Evolutionary conservation across 2,888 invertebrate genomes (phyloP).

Genomic region (Blastobasis adustella): DNA sequence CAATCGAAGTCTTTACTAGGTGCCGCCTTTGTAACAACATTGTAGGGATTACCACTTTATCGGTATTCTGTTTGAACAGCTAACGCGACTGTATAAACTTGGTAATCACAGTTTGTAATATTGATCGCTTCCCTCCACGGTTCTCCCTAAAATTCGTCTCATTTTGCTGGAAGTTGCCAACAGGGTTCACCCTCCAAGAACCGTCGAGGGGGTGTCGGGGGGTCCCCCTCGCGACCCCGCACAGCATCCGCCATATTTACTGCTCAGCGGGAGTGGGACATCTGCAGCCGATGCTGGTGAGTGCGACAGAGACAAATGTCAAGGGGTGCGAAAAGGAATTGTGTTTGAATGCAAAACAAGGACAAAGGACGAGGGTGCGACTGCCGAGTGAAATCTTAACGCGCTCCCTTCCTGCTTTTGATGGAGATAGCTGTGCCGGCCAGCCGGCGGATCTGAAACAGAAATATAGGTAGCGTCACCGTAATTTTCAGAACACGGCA

Average conservation of each 20-base stretch:
- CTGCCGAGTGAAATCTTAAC: conserved; percentile 25
- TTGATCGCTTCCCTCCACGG: conserved; percentile 35
- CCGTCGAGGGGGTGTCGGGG: too few species aligned
- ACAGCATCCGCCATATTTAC: conserved; percentile 65
- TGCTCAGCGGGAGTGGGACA: conserved; percentile 24
- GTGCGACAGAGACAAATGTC: conserved; percentile 21
- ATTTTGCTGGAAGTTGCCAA: conserved; percentile 44
- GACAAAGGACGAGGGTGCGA: conserved; percentile 39
- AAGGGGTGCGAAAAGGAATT: conserved; percentile 45
- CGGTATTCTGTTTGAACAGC: too few species aligned
- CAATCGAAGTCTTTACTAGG: too few species aligned
- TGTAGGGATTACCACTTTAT: too few species aligned
- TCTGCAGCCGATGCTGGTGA: conserved; percentile 1
- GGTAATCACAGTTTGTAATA: conserved; percentile 16
- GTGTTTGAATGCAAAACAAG: conserved; percentile 45
- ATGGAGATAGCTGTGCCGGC: not conserved
- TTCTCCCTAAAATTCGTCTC: conserved; percentile 44
- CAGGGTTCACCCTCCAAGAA: conserved; percentile 25
- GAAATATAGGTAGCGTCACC: not conserved
- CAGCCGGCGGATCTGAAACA: not conserved
- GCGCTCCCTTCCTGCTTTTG: conserved; percentile 10
- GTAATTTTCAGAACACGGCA: too few species aligned
- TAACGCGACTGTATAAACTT: too few species aligned
- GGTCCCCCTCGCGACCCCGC: conserved; percentile 26
- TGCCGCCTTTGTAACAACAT: too few species aligned